Base-by-base conservation (phyloP, 2,888 invertebrate genomes). In the Phanerotoma sp. region DNA sequence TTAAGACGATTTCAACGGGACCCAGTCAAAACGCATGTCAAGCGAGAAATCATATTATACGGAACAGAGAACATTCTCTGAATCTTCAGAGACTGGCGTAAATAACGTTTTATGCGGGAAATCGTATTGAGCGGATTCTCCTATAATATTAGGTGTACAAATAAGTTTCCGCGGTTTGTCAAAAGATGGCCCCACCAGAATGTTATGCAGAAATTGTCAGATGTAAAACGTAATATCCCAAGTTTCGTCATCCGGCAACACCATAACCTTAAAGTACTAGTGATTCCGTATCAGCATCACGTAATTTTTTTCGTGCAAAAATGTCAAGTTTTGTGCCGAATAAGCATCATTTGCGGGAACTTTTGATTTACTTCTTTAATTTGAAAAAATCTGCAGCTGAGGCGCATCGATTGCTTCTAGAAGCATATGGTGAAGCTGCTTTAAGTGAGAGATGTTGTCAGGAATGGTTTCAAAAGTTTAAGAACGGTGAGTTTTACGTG, bases 291-390 rank as follows among this genome's bases (percentile, higher is more conserved):
- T 51, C 30, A 10, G 44, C 25, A 13, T 45, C 45, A 22, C 35
- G 35, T 35, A 28, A 13, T 44, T 51, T 16, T 49, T 28, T 20
- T 40, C 5, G 49, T 49, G 49, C 28, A 3, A 38, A 49, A 49
- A 37, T 38, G 51, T 25, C 45, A 10, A 25, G 16, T 49, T 38
- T 49, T 49, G 49, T 49, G 25, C 49, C 49, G 18, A 49, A 49
- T 49, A 49, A 49, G n/a, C 49, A 16, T 37, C 49, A 49, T 49
- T 40, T 25, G 49, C 40, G 49, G 38, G 49, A 37, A 45, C 6
- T 89, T 53, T 86, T 86, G 74, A 80, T 84, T 66, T 87, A 87
- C 28, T 22, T n/a, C 28, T 44, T 44, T 15, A 44, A 44, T 44
- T 5, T 15, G 13, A 44, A 28, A 28, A 25, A 28, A 44, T 4